Conservation (phyloP, 92 coral and sea anemone genomes). For the Heteractis magnifica region DNA sequence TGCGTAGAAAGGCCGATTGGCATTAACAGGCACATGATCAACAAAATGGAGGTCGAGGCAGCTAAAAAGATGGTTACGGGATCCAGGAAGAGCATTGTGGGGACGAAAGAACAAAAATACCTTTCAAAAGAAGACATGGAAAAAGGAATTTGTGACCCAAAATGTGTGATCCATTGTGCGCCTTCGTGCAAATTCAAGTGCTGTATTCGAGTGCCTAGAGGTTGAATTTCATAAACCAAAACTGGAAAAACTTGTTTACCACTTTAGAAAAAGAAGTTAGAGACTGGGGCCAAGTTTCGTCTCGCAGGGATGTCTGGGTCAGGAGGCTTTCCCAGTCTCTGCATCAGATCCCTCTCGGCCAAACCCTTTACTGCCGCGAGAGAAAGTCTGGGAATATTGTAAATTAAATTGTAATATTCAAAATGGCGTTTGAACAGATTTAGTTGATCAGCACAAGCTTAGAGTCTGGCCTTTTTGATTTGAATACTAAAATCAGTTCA, state of each 20-base stretch:
- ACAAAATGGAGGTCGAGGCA: conserved; percentile 47
- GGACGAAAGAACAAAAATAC: conserved; percentile 10
- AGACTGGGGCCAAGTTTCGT: neutral
- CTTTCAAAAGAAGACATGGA: conserved; percentile 45
- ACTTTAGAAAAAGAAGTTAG: neutral
- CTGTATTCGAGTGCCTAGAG: conserved; percentile 41
- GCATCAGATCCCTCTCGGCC: too few relatives aligned
- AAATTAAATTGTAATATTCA: neutral
- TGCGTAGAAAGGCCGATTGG: conserved; percentile 81
- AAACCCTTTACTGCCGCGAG: too few relatives aligned
- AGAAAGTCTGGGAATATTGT: too few relatives aligned
- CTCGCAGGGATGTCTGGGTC: too few relatives aligned
- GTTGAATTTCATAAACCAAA: neutral
- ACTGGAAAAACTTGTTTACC: neutral
- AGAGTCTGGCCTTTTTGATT: too few relatives aligned
- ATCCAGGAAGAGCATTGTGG: conserved; percentile 15
- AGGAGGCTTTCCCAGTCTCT: too few relatives aligned
- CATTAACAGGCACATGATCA: conserved; percentile 48
- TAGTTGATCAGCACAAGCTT: too few relatives aligned
- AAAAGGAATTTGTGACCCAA: conserved; percentile 55
- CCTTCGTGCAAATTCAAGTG: conserved; percentile 93
- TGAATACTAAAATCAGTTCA: too few relatives aligned
- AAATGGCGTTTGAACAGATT: neutral
- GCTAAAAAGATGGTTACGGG: conserved; percentile 30
- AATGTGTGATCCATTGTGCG: conserved; percentile 67